Evolutionary conservation across 2,888 invertebrate species (phyloP).

Genomic region (Chrysolina americana): DNA sequence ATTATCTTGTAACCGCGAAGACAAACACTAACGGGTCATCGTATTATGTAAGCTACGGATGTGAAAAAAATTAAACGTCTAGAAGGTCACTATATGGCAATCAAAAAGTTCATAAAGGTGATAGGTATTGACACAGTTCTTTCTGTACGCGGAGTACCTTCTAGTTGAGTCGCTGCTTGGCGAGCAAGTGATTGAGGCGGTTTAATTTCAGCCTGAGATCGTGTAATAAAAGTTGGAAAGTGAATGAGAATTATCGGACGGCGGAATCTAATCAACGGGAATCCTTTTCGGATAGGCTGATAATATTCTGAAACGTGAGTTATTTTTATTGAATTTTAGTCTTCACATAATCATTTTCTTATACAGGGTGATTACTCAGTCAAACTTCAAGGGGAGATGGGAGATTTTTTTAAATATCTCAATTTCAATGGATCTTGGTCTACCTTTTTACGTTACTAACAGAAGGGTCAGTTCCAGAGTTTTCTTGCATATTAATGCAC

Average conservation of each 20-base stretch:
- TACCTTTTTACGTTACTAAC: too few species aligned
- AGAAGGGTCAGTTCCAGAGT: too few species aligned
- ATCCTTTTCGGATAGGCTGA: too few species aligned
- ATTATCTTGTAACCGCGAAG: not conserved
- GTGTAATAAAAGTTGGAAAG: not conserved
- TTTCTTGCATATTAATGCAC: too few species aligned
- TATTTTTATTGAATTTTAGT: too few species aligned
- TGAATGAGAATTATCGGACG: not conserved
- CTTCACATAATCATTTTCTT: too few species aligned
- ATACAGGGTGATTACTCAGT: too few species aligned
- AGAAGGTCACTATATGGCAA: slow-evolving; percentile 44
- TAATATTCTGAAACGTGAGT: too few species aligned
- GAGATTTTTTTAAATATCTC: too few species aligned
- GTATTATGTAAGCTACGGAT: slow-evolving; percentile 20
- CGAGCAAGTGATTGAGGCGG: slow-evolving; percentile 5
- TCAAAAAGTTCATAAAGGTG: slow-evolving; percentile 44
- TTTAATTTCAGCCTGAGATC: not conserved
- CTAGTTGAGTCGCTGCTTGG: slow-evolving; percentile 14
- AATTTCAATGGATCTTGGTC: too few species aligned
- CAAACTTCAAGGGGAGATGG: too few species aligned
- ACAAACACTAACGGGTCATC: slow-evolving; percentile 18
- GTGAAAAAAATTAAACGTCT: slow-evolving; percentile 31
- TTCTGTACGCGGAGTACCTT: slow-evolving; percentile 16
- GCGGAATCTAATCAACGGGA: not conserved
- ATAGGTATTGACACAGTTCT: slow-evolving; percentile 44